Conservation (phyloP, 2,113 vertebrate species). For the Hemiprocne comata region DNA sequence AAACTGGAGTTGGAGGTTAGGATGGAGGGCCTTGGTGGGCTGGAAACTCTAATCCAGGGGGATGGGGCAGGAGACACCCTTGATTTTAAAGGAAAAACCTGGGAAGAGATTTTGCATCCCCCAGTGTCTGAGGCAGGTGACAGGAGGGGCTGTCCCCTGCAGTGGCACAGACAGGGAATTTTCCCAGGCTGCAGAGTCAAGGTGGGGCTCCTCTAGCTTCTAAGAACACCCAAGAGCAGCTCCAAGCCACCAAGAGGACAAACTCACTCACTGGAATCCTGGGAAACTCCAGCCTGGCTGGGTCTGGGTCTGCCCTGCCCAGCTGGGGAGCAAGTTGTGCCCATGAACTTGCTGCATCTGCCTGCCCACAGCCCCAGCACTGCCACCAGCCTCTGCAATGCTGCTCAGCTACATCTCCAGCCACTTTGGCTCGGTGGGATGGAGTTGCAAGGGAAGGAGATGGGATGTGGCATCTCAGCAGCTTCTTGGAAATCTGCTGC, state of each 20-base stretch:
- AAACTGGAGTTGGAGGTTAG: neutral
- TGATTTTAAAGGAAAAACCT: neutral
- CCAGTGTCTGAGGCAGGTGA: neutral
- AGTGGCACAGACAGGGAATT: neutral
- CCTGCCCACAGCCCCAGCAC: neutral
- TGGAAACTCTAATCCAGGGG: neutral
- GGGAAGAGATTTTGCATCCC: neutral
- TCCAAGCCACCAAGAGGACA: neutral
- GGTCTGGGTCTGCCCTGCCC: neutral
- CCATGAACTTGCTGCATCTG: accelerated
- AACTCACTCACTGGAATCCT: neutral
- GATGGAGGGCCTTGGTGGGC: neutral
- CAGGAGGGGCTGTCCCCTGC: neutral
- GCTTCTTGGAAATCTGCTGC: neutral
- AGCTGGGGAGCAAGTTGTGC: neutral
- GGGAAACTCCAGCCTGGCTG: neutral
- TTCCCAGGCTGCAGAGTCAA: neutral
- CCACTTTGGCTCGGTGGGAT: neutral
- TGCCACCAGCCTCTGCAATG: neutral
- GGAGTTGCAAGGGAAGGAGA: neutral
- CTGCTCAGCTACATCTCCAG: neutral
- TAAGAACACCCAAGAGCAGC: neutral
- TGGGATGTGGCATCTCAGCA: neutral
- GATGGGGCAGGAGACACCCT: neutral
- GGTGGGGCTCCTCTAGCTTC: neutral